These are phyloP conservation scores for Harpalus rufipes DNA, from an alignment of 2,888 invertebrate genomes.

Conservation along the genomic window DNA sequence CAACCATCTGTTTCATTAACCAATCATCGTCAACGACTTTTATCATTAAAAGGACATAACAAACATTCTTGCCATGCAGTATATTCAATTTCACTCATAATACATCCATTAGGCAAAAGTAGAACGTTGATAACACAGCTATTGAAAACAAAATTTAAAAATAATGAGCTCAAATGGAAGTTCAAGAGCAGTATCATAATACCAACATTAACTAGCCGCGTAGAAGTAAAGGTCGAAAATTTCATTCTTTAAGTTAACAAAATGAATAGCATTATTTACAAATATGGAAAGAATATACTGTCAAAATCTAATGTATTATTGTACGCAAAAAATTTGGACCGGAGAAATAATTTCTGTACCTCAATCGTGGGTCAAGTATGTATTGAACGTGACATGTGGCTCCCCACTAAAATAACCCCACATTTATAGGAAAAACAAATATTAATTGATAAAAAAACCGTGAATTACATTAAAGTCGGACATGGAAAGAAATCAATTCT, in stretches of 20 bases:
- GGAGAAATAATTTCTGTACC: constrained; percentile 16
- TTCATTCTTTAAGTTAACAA: background rate
- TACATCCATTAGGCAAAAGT: background rate
- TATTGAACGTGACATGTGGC: constrained; percentile 39
- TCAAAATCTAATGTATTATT: constrained; percentile 19
- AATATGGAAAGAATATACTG: constrained; percentile 28
- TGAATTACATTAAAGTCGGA: constrained; percentile 84
- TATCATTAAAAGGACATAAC: background rate
- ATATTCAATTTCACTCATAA: background rate
- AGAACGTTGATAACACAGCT: background rate
- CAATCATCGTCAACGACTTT: background rate
- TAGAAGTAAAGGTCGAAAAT: constrained; percentile 4
- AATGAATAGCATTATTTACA: constrained; percentile 54
- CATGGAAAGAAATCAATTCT: constrained; percentile 82
- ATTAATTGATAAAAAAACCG: constrained; percentile 80
- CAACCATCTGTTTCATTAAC: background rate
- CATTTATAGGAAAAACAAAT: constrained; percentile 81
- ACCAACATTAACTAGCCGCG: constrained; percentile 4
- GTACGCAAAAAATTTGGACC: background rate
- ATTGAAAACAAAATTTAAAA: background rate
- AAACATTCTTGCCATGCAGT: background rate
- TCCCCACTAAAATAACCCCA: constrained; percentile 31
- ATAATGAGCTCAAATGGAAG: background rate
- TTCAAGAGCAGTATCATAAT: constrained; percentile 29
- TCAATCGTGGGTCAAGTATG: constrained; percentile 20